Percentiles rank a stretch among this genome's conserved stretches.
These are phyloP conservation scores for Gandaritis pyraliata DNA, from an alignment of 2,888 invertebrate genomes.

Conservation along the genomic window DNA sequence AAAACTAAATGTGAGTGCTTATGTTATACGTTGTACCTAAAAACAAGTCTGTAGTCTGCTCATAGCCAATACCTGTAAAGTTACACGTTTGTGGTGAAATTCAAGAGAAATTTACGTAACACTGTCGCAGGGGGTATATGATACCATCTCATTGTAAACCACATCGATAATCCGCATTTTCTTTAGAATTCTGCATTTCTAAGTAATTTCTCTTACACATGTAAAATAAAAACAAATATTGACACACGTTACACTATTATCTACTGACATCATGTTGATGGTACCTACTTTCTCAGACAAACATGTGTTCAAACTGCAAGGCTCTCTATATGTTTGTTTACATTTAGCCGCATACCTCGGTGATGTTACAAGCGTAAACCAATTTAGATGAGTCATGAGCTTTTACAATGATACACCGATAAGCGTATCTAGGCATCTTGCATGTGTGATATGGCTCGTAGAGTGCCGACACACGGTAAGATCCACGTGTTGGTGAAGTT, in stretches of 20 bases:
- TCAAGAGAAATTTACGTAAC: conserved; percentile 49
- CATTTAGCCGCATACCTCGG: conserved; percentile 62
- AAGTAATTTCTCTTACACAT: conserved; percentile 52
- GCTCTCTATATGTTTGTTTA: conserved; percentile 61
- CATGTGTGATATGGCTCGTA: conserved; percentile 64
- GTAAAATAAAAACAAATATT: conserved; percentile 50
- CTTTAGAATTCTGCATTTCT: conserved; percentile 52
- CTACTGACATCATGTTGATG: not conserved
- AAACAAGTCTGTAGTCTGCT: not conserved
- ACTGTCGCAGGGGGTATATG: conserved; percentile 44
- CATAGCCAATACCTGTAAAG: conserved; percentile 19
- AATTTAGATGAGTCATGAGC: conserved; percentile 80
- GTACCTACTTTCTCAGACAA: conserved; percentile 11
- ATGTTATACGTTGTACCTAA: not conserved
- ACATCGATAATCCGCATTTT: conserved; percentile 46
- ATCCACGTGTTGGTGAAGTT: conserved; percentile 79
- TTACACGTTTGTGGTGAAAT: conserved; percentile 41
- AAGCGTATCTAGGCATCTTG: conserved; percentile 61
- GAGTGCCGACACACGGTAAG: conserved; percentile 49
- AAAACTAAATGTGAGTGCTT: too few relatives aligned
- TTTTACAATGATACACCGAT: conserved; percentile 80
- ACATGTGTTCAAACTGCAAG: conserved; percentile 27
- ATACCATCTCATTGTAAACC: conserved; percentile 47
- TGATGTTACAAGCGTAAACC: conserved; percentile 77
- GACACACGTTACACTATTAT: conserved; percentile 33